A percentile compares a stretch with the other conserved stretches of the same genome.
Conservation (phyloP, 2,797 vertebrate genomes). For the Cheirogaleus major region DNA sequence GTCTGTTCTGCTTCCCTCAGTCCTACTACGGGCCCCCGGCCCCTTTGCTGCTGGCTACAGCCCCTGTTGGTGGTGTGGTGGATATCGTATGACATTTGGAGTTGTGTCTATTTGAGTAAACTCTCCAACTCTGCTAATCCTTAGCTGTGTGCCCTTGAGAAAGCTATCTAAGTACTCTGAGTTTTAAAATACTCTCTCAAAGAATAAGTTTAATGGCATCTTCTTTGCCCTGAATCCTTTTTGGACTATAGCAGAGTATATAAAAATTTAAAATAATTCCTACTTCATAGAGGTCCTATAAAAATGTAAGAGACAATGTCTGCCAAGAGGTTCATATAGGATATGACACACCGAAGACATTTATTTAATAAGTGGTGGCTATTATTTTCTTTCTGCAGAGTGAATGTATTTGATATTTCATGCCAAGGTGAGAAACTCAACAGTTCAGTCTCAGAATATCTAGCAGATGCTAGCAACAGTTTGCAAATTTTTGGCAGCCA, state of each 20-base stretch:
- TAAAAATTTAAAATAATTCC: not conserved
- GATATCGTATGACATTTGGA: not conserved
- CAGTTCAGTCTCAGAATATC: slow-evolving; percentile 15
- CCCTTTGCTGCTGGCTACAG: not conserved
- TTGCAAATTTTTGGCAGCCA: slow-evolving; percentile 58
- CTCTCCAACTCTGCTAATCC: not conserved
- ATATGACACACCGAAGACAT: not conserved
- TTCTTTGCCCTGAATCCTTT: not conserved
- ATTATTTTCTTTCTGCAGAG: not conserved
- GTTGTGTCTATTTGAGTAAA: not conserved
- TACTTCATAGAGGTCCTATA: not conserved
- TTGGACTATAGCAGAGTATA: not conserved
- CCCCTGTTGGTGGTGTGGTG: not conserved
- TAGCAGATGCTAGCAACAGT: slow-evolving; percentile 33
- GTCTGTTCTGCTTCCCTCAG: not conserved
- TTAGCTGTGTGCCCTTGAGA: not conserved
- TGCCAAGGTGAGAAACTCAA: not conserved
- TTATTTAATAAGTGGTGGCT: not conserved
- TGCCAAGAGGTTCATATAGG: not conserved
- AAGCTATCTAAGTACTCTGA: not conserved
- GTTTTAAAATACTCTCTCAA: not conserved
- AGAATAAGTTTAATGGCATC: not conserved
- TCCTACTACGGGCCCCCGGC: rapidly evolving
- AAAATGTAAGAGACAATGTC: not conserved
- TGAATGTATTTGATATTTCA: not conserved